A percentile compares a stretch with the other conserved stretches of the same genome.
These are phyloP conservation scores for Ooceraea biroi DNA, from an alignment of 1,140 invertebrate genomes.

Conservation along the genomic window DNA sequence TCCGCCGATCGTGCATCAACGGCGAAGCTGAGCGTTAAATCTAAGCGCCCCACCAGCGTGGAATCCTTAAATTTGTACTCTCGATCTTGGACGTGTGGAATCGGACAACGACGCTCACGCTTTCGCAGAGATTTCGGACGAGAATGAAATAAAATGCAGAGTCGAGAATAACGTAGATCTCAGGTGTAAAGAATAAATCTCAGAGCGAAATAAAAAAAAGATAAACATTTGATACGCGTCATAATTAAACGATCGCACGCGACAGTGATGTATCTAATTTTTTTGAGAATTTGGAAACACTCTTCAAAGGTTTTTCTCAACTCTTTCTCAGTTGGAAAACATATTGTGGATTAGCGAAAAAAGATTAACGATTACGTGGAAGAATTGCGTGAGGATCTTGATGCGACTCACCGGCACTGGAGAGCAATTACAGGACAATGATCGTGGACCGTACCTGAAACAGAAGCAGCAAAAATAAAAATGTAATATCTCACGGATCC, in stretches of 20 bases:
- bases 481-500: conserved; percentile 3
- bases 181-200: background rate
- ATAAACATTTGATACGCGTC: background rate
- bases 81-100: background rate
- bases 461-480: conserved; percentile 3
- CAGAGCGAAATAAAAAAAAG: background rate
- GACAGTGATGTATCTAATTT: no score
- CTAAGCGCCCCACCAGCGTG: conserved; percentile 8
- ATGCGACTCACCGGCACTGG: conserved; percentile 17
- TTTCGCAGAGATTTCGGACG: background rate
- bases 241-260: background rate
- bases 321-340: no score
- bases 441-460: conserved; percentile 27
- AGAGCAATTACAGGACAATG: background rate
- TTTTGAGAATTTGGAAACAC: no score
- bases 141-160: background rate
- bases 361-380: background rate
- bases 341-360: background rate
- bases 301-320: no score
- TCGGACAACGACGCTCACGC: background rate
- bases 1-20: conserved; percentile 50
- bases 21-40: conserved; percentile 42
- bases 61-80: conserved; percentile 9
- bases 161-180: conserved; percentile 4
- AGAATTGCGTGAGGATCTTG: no score